phyloP scores from a whole-genome alignment of 2,113 vertebrate species.

The Prionailurus viverrinus region DNA sequence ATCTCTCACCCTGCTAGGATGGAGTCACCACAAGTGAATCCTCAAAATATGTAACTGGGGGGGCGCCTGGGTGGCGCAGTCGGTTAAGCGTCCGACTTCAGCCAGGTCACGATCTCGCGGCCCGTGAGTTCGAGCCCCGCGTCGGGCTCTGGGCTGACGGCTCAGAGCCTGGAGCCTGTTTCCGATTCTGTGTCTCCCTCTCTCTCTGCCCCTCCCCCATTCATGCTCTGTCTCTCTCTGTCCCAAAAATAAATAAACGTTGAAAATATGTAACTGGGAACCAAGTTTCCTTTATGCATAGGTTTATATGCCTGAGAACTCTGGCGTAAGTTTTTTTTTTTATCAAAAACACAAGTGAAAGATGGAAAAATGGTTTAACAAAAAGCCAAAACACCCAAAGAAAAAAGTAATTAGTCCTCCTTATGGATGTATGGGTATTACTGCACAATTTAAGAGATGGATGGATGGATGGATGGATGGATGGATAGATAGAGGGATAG shows the following conservation, averaged over 20 bases:
- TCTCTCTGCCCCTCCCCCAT: no score
- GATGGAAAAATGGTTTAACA: neutral
- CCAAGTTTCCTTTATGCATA: accelerated
- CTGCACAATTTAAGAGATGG: neutral
- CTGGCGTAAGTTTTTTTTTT: neutral
- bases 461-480: neutral
- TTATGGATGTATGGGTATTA: neutral
- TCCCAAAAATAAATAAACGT: no score
- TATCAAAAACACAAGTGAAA: neutral
- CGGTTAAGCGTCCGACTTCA: no score
- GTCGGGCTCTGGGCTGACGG: no score
- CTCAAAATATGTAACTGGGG: neutral
- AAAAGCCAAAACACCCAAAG: neutral
- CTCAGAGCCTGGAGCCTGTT: no score
- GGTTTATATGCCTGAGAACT: neutral
- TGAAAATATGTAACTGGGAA: neutral
- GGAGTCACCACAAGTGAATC: neutral
- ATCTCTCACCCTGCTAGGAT: neutral
- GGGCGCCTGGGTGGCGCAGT: no score
- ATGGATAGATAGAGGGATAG: neutral
- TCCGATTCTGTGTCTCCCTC: no score
- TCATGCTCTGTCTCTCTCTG: no score
- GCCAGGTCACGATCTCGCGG: no score
- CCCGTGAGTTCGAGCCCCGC: no score
- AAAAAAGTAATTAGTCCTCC: neutral